Evolutionary conservation across 2,113 vertebrate genomes (phyloP), one percentile per base, ranked within the genome.

Genomic region (Otus sunia): DNA sequence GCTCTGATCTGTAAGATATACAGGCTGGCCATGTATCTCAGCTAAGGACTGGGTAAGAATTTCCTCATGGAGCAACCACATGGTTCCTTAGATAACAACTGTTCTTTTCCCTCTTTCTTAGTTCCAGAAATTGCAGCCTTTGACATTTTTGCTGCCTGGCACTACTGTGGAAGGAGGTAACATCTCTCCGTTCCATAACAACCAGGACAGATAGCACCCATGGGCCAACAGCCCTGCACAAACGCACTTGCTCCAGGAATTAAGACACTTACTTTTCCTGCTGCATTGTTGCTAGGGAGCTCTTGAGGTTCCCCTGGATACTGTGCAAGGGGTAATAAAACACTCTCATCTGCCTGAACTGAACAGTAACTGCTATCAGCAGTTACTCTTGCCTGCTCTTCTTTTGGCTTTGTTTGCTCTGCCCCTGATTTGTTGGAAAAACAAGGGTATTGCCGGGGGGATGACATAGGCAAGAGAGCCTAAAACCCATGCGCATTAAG

Each of bases 271-370:
- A 27, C 43, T 77, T 93, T 96, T 80, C 83, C 36, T 87, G 25
- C 56, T 91, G 12, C 76, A 53, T 58, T 77, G 95, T 94, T 97
- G 86, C 86, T 96, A 95, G 86, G 94, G 56, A 91, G 88, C 76
- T 94, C 68, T 91, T 91, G 76, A 94, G 76, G 56, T 84, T 95
- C 89, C 82, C 86, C 80, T 94, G 86, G 84, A 90, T 95, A 94
- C 86, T 21, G n/a, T 87, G 77, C 41, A 76, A 76, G n/a, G 45
- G 22, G 89, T 92, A 88, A 91, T 53, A 77, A 89, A 94, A 85
- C 6, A 2, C n/a, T 82, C 34, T 88, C 12, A 37, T 77, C 30
- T 87, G 49, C 37, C 66, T 89, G 53, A 91, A 66, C 39, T 34
- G 47, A 94, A 56, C 25, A 45, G 67, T 58, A 84, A 53, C 62